Percentiles rank a stretch among this genome's conserved stretches.
phyloP scores from a whole-genome alignment of 1,140 invertebrate genomes.

The Sesamia nonagrioides region DNA sequence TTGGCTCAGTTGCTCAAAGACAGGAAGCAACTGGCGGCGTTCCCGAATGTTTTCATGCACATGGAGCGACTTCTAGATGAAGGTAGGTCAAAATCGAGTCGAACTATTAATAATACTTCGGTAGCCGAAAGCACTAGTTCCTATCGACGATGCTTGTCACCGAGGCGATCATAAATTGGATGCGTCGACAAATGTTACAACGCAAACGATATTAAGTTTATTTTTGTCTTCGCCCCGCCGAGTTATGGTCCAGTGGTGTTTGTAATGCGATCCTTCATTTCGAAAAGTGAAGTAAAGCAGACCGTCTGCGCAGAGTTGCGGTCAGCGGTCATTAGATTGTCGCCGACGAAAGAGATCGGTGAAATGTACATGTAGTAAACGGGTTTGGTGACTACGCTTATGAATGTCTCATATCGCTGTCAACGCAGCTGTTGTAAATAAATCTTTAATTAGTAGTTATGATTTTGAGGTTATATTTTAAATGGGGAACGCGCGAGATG shows the following conservation, averaged over 20 bases:
- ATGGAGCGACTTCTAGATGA: constrained; percentile 99
- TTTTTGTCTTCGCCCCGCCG: constrained; percentile 85
- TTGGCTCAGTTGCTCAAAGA: constrained; percentile 99
- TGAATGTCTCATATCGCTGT: constrained; percentile 56
- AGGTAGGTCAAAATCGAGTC: constrained; percentile 91
- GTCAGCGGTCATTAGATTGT: constrained; percentile 80
- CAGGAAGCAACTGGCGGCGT: constrained; percentile 99
- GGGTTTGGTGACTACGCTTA: constrained; percentile 67
- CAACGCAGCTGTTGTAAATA: constrained; percentile 68
- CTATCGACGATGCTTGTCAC: constrained; percentile 71
- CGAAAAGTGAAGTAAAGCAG: constrained; percentile 83
- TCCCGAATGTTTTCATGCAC: constrained; percentile 99
- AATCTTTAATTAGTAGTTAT: constrained; percentile 60
- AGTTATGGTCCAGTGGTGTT: constrained; percentile 86
- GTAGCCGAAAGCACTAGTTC: constrained; percentile 54
- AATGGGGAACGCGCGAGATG: constrained; percentile 73
- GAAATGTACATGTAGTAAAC: constrained; percentile 73
- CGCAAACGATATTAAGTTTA: constrained; percentile 87
- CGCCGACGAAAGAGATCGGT: constrained; percentile 74
- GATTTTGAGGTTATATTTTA: constrained; percentile 68
- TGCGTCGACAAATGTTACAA: constrained; percentile 82
- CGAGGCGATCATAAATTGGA: constrained; percentile 78
- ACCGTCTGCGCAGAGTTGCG: constrained; percentile 78
- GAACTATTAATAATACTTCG: constrained; percentile 63
- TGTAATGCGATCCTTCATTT: constrained; percentile 85